Evolutionary conservation across 1,140 invertebrate genomes (phyloP).

Genomic region (Samia ricini): DNA sequence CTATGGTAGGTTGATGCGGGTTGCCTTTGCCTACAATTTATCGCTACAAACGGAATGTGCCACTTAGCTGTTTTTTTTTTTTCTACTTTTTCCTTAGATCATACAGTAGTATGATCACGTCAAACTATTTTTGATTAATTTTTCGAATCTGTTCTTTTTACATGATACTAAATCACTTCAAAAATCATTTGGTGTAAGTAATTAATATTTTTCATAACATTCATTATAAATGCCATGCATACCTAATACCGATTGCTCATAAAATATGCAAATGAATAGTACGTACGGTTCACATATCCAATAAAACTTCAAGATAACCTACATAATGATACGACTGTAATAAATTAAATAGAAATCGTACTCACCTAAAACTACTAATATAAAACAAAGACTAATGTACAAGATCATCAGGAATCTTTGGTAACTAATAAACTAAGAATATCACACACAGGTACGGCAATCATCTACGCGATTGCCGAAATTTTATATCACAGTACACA

Average conservation of each 20-base stretch:
- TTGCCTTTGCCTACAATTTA: background rate
- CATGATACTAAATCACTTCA: too few relatives aligned
- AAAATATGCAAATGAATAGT: background rate
- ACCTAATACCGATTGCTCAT: background rate
- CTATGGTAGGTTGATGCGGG: constrained; percentile 23
- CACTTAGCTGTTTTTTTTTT: background rate
- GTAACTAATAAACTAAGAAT: constrained; percentile 74
- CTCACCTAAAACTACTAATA: constrained; percentile 76
- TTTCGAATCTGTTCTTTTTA: too few relatives aligned
- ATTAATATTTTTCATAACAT: background rate
- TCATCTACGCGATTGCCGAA: constrained; percentile 69
- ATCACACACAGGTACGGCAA: constrained; percentile 66
- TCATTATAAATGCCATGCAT: background rate
- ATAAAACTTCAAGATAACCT: constrained; percentile 13
- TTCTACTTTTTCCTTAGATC: too few relatives aligned
- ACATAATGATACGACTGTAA: constrained; percentile 5
- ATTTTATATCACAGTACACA: constrained; percentile 71
- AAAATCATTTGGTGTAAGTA: too few relatives aligned
- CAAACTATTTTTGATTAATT: too few relatives aligned
- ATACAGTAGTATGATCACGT: too few relatives aligned
- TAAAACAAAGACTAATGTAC: constrained; percentile 76
- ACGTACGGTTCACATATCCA: background rate
- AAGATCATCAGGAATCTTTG: constrained; percentile 77
- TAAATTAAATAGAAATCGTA: constrained; percentile 4
- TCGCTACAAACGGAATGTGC: background rate